A percentile compares a stretch with the other conserved stretches of the same genome.
Evolutionary conservation across 2,797 vertebrate genomes (phyloP).

Genomic region (Passerculus sandwichensis): DNA sequence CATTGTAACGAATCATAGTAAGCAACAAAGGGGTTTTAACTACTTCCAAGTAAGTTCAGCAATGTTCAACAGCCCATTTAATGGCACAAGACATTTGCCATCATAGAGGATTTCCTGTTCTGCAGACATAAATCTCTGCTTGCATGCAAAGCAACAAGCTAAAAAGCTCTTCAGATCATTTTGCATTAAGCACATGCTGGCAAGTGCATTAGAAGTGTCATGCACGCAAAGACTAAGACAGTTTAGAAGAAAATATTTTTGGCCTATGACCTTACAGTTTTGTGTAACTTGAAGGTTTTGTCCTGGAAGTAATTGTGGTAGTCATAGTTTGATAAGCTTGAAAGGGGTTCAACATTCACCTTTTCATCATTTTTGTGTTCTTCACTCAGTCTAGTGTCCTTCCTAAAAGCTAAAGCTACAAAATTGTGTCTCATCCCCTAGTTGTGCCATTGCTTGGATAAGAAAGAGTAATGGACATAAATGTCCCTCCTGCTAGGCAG

Average conservation of each 20-base stretch:
- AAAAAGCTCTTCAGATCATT: conserved; percentile 4
- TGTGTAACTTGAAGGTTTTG: neutral
- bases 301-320: neutral
- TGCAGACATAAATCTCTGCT: neutral
- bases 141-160: neutral
- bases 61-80: conserved; percentile 62
- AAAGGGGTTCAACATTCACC: neutral
- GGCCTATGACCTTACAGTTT: neutral
- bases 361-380: neutral
- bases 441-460: neutral
- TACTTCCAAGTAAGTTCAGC: conserved; percentile 15
- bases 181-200: neutral
- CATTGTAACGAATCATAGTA: neutral
- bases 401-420: neutral
- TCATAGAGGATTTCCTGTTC: conserved; percentile 30
- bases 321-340: neutral
- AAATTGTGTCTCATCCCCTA: neutral
- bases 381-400: neutral
- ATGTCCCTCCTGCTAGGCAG: conserved; percentile 48
- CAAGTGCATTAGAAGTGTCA: neutral
- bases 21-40: conserved; percentile 29
- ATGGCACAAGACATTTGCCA: conserved; percentile 1
- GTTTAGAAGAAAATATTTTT: neutral
- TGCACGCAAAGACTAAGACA: neutral
- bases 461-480: conserved; percentile 39